Evolutionary conservation across 2,888 invertebrate genomes (phyloP), one percentile per base, ranked within the genome.

Genomic region (Protophormia terraenovae): DNA sequence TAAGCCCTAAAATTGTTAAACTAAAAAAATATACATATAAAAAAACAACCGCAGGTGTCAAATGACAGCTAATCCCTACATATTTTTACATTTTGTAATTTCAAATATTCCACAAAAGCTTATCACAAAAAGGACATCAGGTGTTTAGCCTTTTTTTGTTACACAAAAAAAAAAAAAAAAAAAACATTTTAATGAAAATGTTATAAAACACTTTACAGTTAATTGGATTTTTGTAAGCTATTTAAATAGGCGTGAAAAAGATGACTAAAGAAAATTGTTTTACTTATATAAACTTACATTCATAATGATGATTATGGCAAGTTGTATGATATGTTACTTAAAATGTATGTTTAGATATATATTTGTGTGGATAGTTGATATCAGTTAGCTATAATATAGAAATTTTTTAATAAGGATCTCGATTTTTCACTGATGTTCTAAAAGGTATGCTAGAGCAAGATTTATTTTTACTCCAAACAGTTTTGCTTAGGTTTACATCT

Each of bases 51-150:
- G 78, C 85, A 85, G 85, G 78, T 85, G 85, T 85, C 71, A 79
- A 82, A 82, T 62, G 82, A 50, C 75, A 75, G 78, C 82, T 85
- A 82, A 85, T 85, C 75, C 78, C 22, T 22, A 69, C 50, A 76
- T 80, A 76, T 72, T 76, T 76, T 66, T 22, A 35, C 35, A 35
- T 81, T 62, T 58, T 71, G 41, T 27, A 60, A 71, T 64, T 38
- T 22, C 29, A 41, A 81, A 32, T 4, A 69, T 60, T 60, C 22
- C n/a, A 75, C 53, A 14, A 45, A 55, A 45, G 71, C 82, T 82
- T 85, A 85, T 85, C 85, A 66, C 75, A 85, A 82, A 84, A 82
- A 58, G 82, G 82, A 85, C 85, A 85, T 85, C 85, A 85, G 82
- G 29, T 85, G 82, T 66, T 79, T 79, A 53, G 85, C 10, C 3